Percentiles rank a stretch among this genome's conserved stretches.
phyloP scores from a whole-genome alignment of 1,140 invertebrate genomes.

The Agrypnia vestita region DNA sequence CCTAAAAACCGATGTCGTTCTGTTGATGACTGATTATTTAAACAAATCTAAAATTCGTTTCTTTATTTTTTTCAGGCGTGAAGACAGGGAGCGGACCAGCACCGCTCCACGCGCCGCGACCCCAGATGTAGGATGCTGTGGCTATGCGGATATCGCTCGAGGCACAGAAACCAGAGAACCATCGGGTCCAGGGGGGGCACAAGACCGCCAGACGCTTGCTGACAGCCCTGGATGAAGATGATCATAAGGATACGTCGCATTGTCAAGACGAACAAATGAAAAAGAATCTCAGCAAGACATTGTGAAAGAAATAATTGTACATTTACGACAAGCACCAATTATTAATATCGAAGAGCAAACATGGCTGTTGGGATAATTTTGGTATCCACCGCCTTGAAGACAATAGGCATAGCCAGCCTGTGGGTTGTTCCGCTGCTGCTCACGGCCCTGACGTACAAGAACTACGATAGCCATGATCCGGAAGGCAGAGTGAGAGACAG shows the following conservation, averaged over 20 bases:
- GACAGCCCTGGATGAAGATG: neutral
- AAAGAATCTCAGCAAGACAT: neutral
- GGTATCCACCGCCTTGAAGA: constrained; percentile 83
- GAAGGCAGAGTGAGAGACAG: constrained; percentile 77
- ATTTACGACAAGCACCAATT: neutral
- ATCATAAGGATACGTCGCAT: constrained; percentile 4
- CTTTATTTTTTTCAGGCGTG: constrained; percentile 32
- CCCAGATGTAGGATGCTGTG: constrained; percentile 52
- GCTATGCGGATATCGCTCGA: constrained; percentile 14
- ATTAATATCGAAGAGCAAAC: constrained; percentile 78
- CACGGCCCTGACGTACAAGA: constrained; percentile 86
- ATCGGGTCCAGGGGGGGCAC: neutral
- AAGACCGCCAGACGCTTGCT: constrained; percentile 43
- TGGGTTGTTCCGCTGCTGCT: constrained; percentile 89
- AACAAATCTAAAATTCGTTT: too few relatives aligned
- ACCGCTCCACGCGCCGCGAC: neutral
- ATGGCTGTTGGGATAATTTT: constrained; percentile 84
- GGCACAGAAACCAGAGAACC: constrained; percentile 43
- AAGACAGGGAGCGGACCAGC: neutral
- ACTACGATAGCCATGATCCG: constrained; percentile 86
- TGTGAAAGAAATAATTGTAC: neutral
- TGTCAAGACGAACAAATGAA: neutral
- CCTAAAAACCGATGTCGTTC: too few relatives aligned
- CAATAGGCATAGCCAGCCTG: constrained; percentile 82
- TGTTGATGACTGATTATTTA: too few relatives aligned